Evolutionary conservation across 2,113 vertebrate genomes (phyloP), one percentile per base, ranked within the genome.

Genomic region (Dolichotis patagonum): DNA sequence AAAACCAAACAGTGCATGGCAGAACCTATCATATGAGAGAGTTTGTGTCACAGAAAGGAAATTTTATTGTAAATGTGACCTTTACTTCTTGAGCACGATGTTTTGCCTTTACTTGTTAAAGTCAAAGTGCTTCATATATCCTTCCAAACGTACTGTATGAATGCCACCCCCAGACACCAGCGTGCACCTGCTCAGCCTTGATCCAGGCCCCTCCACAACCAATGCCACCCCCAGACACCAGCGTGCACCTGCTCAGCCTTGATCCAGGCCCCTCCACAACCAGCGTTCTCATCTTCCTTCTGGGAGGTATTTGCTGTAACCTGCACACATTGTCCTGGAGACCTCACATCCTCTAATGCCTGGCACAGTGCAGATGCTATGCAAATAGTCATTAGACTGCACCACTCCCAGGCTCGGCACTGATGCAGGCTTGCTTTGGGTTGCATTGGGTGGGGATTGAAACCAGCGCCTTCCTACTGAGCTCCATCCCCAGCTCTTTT

Each of bases 81-180:
- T 94, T 98, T 58, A 87, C 89, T 95, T 90, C 91, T 41, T 30
- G 38, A 91, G 63, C 9, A 0, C 60, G 52, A 16, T 71, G 87
- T 6, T 0, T 95, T 83, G 92, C 32, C 4, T 90, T 73, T 38
- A 67, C 77, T 67, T 62, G 54, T 82, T 88, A 90, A 96, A 96
- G 86, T 95, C 35, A 89, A 96, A 62, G 89, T 49, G 38, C 20
- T 69, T 54, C 46, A 16, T 62, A 71, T 80, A 65, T 88, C 54
- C 96, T 98, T 95, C 88, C 82, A 97, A 58, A 90, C 90, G 43
- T 96, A 92, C 90, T 85, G 22, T 94, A 67, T 43, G 65, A 67
- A 17, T 2, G 16, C 65, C 16, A n/a, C 35, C 65, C 63, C 14
- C 65, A n/a, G 65, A n/a, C 65, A 35, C 32, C 3, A 35, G 35